phyloP scores from a whole-genome alignment of 1,140 invertebrate species.

The Lucilia cuprina region DNA sequence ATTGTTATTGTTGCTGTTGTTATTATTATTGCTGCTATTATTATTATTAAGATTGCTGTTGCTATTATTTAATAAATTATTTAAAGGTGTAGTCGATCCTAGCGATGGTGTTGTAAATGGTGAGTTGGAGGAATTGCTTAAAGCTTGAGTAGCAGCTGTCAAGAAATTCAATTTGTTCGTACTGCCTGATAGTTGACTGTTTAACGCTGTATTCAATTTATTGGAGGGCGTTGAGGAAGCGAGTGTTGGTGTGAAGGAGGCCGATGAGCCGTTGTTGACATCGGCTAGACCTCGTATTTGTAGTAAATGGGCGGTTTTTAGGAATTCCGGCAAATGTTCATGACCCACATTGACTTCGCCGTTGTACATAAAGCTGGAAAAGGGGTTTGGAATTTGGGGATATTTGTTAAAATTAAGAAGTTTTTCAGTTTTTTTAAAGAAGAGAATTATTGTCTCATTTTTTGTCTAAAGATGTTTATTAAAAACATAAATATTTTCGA shows the following conservation, averaged over 20 bases:
- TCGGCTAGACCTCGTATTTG: conserved; percentile 90
- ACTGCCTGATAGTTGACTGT: conserved; percentile 6
- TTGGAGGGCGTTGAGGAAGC: conserved; percentile 40
- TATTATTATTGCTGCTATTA: conserved; percentile 17
- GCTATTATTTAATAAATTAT: conserved; percentile 21
- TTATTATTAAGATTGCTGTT: conserved; percentile 28
- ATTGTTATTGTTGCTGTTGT: conserved; percentile 4
- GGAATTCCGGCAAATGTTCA: conserved; percentile 85
- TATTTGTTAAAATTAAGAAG: no score
- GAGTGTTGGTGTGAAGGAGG: conserved; percentile 6
- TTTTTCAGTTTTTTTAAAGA: no score
- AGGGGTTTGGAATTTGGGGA: background rate
- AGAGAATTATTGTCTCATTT: no score
- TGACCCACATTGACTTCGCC: conserved; percentile 92
- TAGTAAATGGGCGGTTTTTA: conserved; percentile 88
- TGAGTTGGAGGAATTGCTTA: conserved; percentile 33
- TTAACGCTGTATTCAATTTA: background rate
- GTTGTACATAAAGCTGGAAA: conserved; percentile 87
- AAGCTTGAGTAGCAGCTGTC: conserved; percentile 39
- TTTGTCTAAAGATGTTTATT: background rate
- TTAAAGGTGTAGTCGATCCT: conserved; percentile 37
- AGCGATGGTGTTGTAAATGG: conserved; percentile 24
- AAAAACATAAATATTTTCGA: background rate
- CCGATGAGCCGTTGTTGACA: conserved; percentile 62
- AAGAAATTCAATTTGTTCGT: conserved; percentile 26